phyloP scores from a whole-genome alignment of 2,888 invertebrate species.

The Dione juno region DNA sequence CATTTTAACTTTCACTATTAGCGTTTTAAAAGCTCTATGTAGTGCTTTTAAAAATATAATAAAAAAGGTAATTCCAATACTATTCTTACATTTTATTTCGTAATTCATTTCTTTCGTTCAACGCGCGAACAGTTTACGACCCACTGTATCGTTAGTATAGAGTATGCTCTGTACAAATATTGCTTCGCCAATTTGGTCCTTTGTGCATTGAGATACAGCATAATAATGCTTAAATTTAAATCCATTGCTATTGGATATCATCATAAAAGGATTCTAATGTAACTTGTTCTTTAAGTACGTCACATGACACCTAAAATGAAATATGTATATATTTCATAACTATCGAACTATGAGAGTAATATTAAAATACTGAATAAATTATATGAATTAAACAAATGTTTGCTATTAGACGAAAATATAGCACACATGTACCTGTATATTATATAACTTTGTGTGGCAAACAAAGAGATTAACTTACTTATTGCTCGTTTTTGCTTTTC shows the following conservation, averaged over 20 bases:
- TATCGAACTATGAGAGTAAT: background rate
- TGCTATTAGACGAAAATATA: too few relatives aligned
- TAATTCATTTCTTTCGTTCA: background rate
- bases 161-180: slow-evolving; percentile 18
- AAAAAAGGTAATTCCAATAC: background rate
- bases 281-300: slow-evolving; percentile 11
- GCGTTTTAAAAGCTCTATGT: too few relatives aligned
- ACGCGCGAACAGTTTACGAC: slow-evolving; percentile 26
- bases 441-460: too few relatives aligned
- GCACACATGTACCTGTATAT: too few relatives aligned
- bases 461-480: too few relatives aligned
- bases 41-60: background rate
- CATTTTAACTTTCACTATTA: background rate
- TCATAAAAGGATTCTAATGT: slow-evolving; percentile 19
- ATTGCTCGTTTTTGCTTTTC: too few relatives aligned
- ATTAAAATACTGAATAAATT: background rate
- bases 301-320: slow-evolving; percentile 4
- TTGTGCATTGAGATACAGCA: background rate
- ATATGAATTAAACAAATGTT: background rate
- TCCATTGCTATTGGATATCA: slow-evolving; percentile 3
- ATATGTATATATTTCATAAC: background rate
- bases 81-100: slow-evolving; percentile 12
- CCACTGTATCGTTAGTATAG: slow-evolving; percentile 21
- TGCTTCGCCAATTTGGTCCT: slow-evolving; percentile 6
- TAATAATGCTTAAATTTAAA: slow-evolving; percentile 2